Conservation (phyloP, 2,797 vertebrate species). For the Gouania willdenowi region DNA sequence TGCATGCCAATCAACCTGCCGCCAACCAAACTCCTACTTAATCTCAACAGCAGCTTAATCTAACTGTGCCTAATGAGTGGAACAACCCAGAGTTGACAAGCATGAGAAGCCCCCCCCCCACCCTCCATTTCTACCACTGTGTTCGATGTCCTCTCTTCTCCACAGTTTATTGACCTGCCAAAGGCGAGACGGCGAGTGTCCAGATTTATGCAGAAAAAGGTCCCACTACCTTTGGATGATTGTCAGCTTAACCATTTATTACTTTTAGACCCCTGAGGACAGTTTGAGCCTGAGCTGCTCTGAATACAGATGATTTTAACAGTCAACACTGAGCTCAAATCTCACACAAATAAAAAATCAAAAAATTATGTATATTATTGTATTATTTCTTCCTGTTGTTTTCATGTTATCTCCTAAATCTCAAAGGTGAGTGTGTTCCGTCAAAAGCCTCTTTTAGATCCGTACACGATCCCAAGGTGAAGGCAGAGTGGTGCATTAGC, state of each 20-base stretch:
- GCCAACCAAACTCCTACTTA: conserved; percentile 23
- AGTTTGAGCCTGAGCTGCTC: conserved; percentile 25
- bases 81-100: conserved; percentile 55
- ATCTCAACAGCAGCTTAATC: conserved; percentile 46
- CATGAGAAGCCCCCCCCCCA: conserved; percentile 25
- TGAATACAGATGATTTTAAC: conserved; percentile 35
- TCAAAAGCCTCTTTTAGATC: conserved; percentile 54
- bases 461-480: conserved; percentile 43
- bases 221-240: conserved; percentile 32
- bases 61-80: conserved; percentile 56
- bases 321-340: conserved; percentile 19
- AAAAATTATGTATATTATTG: conserved; percentile 13
- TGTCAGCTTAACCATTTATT: conserved; percentile 59
- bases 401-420: conserved; percentile 24
- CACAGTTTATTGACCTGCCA: conserved; percentile 53
- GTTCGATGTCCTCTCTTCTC: conserved; percentile 29
- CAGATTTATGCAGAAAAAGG: conserved; percentile 53
- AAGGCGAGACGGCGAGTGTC: conserved; percentile 46
- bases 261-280: conserved; percentile 38
- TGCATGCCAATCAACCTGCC: conserved; percentile 30
- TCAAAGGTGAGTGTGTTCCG: conserved; percentile 40
- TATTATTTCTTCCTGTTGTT: conserved; percentile 26
- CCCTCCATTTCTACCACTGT: conserved; percentile 6
- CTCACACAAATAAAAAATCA: conserved; percentile 8
- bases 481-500: conserved; percentile 52